Evolutionary conservation across 2,888 invertebrate species (phyloP), one percentile per base, ranked within the genome.

Genomic region (Pycnomerus fuliginosus): DNA sequence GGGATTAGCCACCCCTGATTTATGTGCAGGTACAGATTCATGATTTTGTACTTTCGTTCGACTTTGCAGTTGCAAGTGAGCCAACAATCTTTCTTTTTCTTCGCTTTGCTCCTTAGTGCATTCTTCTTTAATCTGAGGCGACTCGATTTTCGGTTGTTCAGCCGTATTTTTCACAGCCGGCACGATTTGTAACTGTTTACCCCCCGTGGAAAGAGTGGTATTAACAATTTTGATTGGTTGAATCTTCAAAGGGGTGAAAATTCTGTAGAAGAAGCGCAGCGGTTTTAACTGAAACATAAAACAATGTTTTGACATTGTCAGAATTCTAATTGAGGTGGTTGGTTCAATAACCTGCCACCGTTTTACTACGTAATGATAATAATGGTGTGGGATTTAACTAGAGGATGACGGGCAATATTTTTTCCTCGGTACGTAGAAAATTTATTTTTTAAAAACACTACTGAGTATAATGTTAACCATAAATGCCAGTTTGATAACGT

Each of bases 251-350:
- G 70, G 72, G 1, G 67, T 71, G 61, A 72, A 73, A 51, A 84
- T 81, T 28, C 80, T 76, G 65, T 83, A 84, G 67, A 77, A 80
- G 64, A 84, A 82, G 43, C 79, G 71, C 78, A 84, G 78, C 8
- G 84, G 84, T 38, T 78, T 78, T 28, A 75, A 74, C 84, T 84
- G 71, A 13, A 60, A 61, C 50, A 48, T 20, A 20, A 20, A 20
- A 20, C 8, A 20, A 5, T 5, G 20, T 8, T 20, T 20, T 20
- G 20, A 20, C 20, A 8, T 20, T 20, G n/a, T n/a, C 44, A 39
- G 44, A 44, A 44, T 34, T 44, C 35, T 30, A 29, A 8, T 22
- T 27, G 13, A 23, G 23, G 20, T 23, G 14, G 10, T 11, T 13
- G 38, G 44, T 44, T 44, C 44, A 44, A 44, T 39, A 44, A 44